Conservation (phyloP, 2,888 invertebrate genomes). For the Pyrrhia umbra region DNA sequence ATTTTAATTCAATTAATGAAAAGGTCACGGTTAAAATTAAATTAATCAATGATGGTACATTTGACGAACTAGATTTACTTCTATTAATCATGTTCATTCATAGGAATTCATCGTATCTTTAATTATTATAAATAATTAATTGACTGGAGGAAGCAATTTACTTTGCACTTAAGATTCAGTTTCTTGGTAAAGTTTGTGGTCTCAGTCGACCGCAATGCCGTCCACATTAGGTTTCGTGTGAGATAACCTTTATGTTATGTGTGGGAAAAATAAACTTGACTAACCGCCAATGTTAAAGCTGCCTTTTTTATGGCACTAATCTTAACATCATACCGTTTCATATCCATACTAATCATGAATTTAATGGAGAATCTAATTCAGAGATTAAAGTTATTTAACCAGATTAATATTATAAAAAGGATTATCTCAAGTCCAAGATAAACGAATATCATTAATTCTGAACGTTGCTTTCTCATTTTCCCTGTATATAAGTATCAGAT, state of each 20-base stretch:
- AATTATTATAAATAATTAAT: conserved; percentile 10
- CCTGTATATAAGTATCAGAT: conserved; percentile 2
- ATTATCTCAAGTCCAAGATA: background rate
- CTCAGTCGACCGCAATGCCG: conserved; percentile 59
- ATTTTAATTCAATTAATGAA: conserved; percentile 29
- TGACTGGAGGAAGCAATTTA: conserved; percentile 51
- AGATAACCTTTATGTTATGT: conserved; percentile 44
- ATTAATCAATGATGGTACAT: conserved; percentile 22
- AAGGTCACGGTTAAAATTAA: conserved; percentile 47
- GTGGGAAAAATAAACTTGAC: conserved; percentile 46
- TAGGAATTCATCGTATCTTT: background rate
- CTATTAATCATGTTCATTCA: conserved; percentile 9
- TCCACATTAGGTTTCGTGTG: conserved; percentile 45
- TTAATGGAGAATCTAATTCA: conserved; percentile 25
- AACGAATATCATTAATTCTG: conserved; percentile 6
- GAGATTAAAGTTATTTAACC: conserved; percentile 24
- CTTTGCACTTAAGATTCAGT: conserved; percentile 38
- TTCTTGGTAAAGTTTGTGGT: conserved; percentile 59
- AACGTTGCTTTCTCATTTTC: conserved; percentile 9
- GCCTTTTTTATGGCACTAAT: conserved; percentile 31
- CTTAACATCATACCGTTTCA: conserved; percentile 14
- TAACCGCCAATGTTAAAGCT: conserved; percentile 25
- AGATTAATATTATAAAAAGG: conserved; percentile 16
- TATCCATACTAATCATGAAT: conserved; percentile 14
- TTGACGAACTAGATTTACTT: conserved; percentile 18